These are phyloP conservation scores for Macrosiphum euphorbiae DNA, from an alignment of 2,888 invertebrate species.

Conservation along the genomic window DNA sequence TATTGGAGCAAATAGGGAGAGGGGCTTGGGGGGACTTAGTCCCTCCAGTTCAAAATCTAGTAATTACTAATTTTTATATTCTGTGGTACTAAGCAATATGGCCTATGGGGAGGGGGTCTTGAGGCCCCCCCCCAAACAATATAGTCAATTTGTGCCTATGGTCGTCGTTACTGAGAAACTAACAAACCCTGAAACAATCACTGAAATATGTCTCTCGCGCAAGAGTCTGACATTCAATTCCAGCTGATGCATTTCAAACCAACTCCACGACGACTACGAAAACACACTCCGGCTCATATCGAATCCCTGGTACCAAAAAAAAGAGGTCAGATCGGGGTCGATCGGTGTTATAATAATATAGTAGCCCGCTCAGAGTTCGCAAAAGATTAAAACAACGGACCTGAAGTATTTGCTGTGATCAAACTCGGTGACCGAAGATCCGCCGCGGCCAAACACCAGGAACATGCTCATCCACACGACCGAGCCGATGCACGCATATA, in stretches of 20 bases:
- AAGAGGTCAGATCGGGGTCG: background rate
- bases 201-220: background rate
- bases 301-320: background rate
- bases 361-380: background rate
- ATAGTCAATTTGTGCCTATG: no score
- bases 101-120: no score
- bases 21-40: no score
- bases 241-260: no score
- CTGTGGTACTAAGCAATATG: no score
- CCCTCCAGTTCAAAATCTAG: no score
- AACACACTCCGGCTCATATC: background rate
- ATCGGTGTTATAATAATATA: background rate
- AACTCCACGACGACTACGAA: background rate
- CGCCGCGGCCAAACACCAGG: constrained; percentile 46
- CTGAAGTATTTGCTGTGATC: background rate
- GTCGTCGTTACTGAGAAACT: background rate
- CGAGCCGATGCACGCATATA: background rate
- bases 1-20: no score
- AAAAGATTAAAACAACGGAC: background rate
- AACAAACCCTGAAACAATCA: background rate
- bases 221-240: background rate
- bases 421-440: background rate
- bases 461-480: background rate
- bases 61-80: no score
- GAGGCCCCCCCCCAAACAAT: no score